Evolutionary conservation across 2,797 vertebrate genomes (phyloP).

Genomic region (Bryconaethiops microstoma): DNA sequence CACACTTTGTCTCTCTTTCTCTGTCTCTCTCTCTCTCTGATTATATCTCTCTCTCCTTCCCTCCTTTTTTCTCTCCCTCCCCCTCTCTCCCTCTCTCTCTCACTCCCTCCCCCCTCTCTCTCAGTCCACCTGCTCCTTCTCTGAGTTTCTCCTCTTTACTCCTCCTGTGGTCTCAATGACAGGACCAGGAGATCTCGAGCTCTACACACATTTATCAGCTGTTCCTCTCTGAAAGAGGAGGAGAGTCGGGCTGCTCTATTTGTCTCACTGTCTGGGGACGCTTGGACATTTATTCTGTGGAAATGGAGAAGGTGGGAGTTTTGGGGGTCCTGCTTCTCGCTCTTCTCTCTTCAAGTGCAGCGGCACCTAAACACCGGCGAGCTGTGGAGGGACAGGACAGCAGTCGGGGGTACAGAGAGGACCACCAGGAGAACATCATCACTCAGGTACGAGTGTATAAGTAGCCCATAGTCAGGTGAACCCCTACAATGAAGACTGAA

Average conservation of each 20-base stretch:
- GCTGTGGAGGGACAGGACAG: conserved; percentile 72
- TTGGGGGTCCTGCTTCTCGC: conserved; percentile 53
- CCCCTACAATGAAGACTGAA: too few species aligned
- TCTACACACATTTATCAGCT: neutral
- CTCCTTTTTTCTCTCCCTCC: too few species aligned
- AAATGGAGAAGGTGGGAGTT: conserved; percentile 51
- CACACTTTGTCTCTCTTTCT: too few species aligned
- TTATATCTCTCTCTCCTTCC: too few species aligned
- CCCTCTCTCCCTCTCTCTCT: neutral
- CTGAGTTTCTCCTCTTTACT: neutral
- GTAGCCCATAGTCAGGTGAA: too few species aligned
- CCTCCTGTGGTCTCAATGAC: neutral
- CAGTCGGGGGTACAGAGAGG: conserved; percentile 70
- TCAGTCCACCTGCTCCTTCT: conserved; percentile 21
- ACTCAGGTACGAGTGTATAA: conserved; percentile 80
- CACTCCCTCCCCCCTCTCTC: neutral
- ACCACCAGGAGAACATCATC: conserved; percentile 82
- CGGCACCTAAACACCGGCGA: conserved; percentile 59
- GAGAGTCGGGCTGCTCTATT: neutral
- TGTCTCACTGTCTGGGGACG: neutral
- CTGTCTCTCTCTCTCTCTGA: too few species aligned
- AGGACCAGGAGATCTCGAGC: neutral
- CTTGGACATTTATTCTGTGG: neutral
- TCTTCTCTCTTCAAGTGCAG: conserved; percentile 53
- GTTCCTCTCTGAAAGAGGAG: neutral